Evolutionary conservation across 2,888 invertebrate genomes (phyloP), one percentile per base, ranked within the genome.

Genomic region (Geotrupes spiniger): DNA sequence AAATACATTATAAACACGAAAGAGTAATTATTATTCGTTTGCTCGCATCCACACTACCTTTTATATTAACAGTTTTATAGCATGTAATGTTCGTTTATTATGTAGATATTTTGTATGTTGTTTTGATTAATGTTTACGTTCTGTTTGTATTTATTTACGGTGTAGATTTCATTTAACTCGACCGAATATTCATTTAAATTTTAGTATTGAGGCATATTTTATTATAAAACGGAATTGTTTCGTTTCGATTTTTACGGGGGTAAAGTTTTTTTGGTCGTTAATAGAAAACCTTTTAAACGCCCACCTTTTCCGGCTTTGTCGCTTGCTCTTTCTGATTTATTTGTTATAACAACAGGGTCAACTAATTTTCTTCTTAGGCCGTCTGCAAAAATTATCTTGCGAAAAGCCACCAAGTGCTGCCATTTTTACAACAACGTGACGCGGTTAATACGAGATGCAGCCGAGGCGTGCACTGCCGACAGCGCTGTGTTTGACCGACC

Each of bases 351-450:
- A 68, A 70, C 66, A 68, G 68, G 73, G 77, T 77, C 77, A 78
- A 76, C 76, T 78, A 70, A 73, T 72, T 75, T 74, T 77, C 76
- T 76, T 76, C 72, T 76, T 77, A 59, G 76, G 73, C 64, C 75
- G 73, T 65, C 73, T 72, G 66, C 75, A 73, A 66, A 73, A 75
- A 73, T 74, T 72, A 73, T 74, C 72, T 68, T 71, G 72, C 66
- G 71, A 70, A 63, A 71, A 73, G 62, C 71, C 70, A 65, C 71
- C 65, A 65, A 71, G 66, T 63, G 74, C 72, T 75, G 75, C 76
- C 77, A 78, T 78, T 73, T 75, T 76, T 74, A 75, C 65, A 70
- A 69, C 66, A 67, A 69, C 66, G 68, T 68, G 68, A 66, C 67
- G 68, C 65, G 64, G 63, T 66, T 63, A 42, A 66, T 62, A 65